Base-by-base conservation (phyloP, 2,797 vertebrate genomes). In the Peromyscus eremicus region DNA sequence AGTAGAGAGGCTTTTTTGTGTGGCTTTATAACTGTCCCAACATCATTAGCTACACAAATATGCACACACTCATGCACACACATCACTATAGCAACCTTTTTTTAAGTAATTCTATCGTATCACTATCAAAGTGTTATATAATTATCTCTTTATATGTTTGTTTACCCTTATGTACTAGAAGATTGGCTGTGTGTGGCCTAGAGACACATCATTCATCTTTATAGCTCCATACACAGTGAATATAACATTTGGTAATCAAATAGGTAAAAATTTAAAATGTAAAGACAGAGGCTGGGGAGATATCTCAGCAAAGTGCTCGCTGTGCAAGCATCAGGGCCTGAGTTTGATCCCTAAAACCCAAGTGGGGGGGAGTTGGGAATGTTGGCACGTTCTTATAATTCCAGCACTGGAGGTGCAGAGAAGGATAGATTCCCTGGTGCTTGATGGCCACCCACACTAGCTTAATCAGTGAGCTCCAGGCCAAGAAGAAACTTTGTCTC, bases 61-160 rank as follows among this genome's bases (percentile, higher is more conserved):
- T 84, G 29, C 19, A 23, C 37, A 34, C 0, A 6, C 7, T 60
- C 55, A 60, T 8, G 40, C 81, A 83, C 37, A 62, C 40, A 66
- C 60, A 34, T 25, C n/a, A 29, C 37, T 6, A 55, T 32, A 29
- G 37, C 23, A 55, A 19, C 8, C 32, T 13, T 37, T 14, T 66
- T 27, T 37, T 7, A 37, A 73, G 81, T 73, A 85, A 73, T 87
- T 62, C 55, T 91, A 9, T 52, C n/a, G 12, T 93, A 77, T 32
- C 32, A 16, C 49, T 82, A 73, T 55, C 57, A 89, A n/a, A 57
- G 62, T 91, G 85, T 34, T 94, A 46, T 84, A n/a, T 90, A 25
- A 82, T 93, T n/a, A 86, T 86, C 37, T 29, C 46, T 49, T 79
- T 85, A 80, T 29, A 34, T 76, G 64, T 87, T 84, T 91, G 19